Percentiles rank a stretch among this genome's conserved stretches.
These are phyloP conservation scores for Dysmachus trigonus DNA, from an alignment of 2,888 invertebrate species.

Conservation along the genomic window DNA sequence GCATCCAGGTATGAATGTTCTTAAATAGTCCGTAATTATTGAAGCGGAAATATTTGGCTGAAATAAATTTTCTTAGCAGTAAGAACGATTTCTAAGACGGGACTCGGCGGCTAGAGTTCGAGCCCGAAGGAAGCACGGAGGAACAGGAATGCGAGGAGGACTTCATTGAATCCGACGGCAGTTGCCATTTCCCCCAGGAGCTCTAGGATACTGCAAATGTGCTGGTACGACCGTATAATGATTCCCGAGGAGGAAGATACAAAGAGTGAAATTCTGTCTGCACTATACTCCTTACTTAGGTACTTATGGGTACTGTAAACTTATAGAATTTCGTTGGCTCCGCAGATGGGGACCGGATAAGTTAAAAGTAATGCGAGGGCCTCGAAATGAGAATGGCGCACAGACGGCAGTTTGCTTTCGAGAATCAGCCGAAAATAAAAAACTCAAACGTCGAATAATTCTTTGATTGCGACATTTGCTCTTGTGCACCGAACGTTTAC, in stretches of 20 bases:
- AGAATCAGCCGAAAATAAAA: not conserved
- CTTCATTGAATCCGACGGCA: slow-evolving; percentile 28
- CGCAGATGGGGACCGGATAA: not conserved
- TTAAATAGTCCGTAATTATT: slow-evolving; percentile 44
- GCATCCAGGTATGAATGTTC: slow-evolving; percentile 35
- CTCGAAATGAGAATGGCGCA: slow-evolving; percentile 22
- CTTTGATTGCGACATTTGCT: slow-evolving; percentile 49
- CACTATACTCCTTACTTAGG: slow-evolving; percentile 4
- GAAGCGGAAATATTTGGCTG: slow-evolving; percentile 42
- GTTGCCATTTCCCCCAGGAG: not conserved
- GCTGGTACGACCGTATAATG: not conserved
- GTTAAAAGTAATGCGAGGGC: slow-evolving; percentile 11
- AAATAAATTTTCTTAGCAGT: slow-evolving; percentile 36
- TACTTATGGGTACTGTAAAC: slow-evolving; percentile 25
- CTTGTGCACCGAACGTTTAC: slow-evolving; percentile 34
- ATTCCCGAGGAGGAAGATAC: not conserved
- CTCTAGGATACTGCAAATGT: not conserved
- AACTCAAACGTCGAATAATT: slow-evolving; percentile 21
- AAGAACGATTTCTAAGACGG: slow-evolving; percentile 33
- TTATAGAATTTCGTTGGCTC: not conserved
- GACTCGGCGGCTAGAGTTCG: not conserved
- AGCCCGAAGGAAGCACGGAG: not conserved
- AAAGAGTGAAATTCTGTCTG: slow-evolving; percentile 32
- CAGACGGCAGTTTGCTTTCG: slow-evolving; percentile 22
- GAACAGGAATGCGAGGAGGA: not conserved